Base-by-base conservation (phyloP, 2,888 invertebrate genomes). In the Dicyrtoma fusca region DNA sequence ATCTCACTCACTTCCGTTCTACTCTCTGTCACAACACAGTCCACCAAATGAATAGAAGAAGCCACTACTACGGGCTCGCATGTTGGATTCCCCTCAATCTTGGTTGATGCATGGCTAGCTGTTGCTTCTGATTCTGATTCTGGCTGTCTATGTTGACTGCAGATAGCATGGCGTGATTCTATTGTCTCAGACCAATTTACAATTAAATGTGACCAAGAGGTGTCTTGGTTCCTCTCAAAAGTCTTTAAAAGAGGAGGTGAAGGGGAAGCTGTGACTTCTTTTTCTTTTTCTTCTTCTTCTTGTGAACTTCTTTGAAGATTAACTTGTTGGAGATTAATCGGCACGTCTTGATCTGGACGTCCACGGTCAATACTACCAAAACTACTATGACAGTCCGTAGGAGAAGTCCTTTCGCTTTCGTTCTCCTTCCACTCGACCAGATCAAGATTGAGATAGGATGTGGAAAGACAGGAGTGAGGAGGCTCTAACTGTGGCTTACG, bases 181-280 rank as follows among this genome's bases (percentile, higher is more conserved):
- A 34, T 34, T 34, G 34, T 34, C 34, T 34, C 8, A 8, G 4
- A 5, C 3, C 34, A 34, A 34, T 34, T 34, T 34, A 34, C 3
- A 34, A 34, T 34, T 34, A 34, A 34, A 34, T 34, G 34, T 34
- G 34, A 34, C 34, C 34, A 34, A 8, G 34, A 34, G 34, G 8
- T 8, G 34, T 34, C 34, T 34, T 3, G 34, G 3, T 34, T 34
- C 8, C 34, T 8, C 34, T 34, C 23, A 59, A 8, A 34, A 34
- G 34, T 34, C 34, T 34, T 49, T 49, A 8, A 13, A 23, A 17
- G 13, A 25, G 26, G 4, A 26, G 8, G 23, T n/a, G 23, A 14
- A 19, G 55, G 55, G 21, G 17, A 21, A 34, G 34, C n/a, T n/a
- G n/a, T 51, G 51, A 51, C 51, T n/a, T 21, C 51, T 51, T 51